phyloP scores from a whole-genome alignment of 1,140 invertebrate species.

The Phenacoccus solenopsis region DNA sequence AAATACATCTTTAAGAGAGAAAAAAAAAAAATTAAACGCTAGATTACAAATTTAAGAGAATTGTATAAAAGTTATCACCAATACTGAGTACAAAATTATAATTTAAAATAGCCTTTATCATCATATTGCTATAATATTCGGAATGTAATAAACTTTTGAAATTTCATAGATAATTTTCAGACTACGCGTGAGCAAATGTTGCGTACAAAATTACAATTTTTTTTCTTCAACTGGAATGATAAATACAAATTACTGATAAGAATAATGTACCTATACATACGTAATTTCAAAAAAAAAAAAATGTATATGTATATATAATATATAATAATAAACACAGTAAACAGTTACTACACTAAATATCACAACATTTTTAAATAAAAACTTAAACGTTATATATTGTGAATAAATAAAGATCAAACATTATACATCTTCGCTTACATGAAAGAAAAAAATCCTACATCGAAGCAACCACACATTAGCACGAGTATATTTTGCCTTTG shows the following conservation, averaged over 20 bases:
- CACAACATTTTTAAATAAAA: not conserved
- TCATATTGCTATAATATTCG: not conserved
- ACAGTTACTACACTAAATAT: not conserved
- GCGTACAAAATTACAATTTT: no score
- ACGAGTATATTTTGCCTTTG: no score
- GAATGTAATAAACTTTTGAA: no score
- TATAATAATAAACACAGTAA: no score
- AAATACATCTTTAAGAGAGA: not conserved
- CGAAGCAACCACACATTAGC: no score
- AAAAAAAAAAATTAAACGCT: not conserved
- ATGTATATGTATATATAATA: not conserved
- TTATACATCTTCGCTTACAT: no score
- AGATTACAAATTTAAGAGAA: not conserved
- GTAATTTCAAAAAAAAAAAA: not conserved
- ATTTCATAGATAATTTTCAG: no score
- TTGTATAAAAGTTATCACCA: not conserved
- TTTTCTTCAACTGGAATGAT: no score
- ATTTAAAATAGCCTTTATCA: not conserved
- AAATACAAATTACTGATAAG: no score
- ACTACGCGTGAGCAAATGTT: no score
- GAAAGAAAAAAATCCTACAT: no score
- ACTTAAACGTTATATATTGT: not conserved
- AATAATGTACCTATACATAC: no score
- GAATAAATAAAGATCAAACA: not conserved
- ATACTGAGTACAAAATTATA: not conserved